Conservation (phyloP, 2,797 vertebrate genomes). For the Brachyrhaphis roseni region DNA sequence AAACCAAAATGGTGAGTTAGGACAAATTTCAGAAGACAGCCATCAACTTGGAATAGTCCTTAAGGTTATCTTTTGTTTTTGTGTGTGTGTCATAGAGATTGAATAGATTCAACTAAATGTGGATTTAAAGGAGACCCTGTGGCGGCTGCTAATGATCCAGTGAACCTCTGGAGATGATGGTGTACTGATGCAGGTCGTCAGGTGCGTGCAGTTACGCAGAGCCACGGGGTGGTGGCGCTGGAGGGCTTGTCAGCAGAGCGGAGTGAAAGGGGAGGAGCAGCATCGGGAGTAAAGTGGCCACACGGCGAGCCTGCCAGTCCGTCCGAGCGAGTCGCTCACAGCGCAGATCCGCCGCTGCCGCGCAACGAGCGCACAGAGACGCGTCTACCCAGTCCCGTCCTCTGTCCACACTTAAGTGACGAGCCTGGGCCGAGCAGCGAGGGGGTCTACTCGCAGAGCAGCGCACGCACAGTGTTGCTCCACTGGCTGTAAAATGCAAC, state of each 20-base stretch:
- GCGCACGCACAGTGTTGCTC: conserved; percentile 38
- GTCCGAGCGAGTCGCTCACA: conserved; percentile 69
- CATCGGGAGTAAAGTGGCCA: conserved; percentile 81
- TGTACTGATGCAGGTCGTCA: background rate
- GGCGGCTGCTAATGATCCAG: conserved; percentile 2
- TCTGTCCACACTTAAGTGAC: conserved; percentile 44
- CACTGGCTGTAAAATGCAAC: conserved; percentile 68
- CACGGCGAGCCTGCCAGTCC: conserved; percentile 75
- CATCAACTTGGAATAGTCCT: background rate
- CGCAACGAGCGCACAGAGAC: conserved; percentile 50
- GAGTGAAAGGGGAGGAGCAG: conserved; percentile 81
- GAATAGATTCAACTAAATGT: background rate
- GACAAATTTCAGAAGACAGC: background rate
- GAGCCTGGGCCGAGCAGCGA: conserved; percentile 46
- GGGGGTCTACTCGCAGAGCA: conserved; percentile 43
- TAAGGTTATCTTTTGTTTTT: background rate
- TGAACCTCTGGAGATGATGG: background rate
- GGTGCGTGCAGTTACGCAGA: conserved; percentile 34
- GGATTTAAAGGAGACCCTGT: background rate
- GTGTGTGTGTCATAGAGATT: background rate
- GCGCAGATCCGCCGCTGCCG: conserved; percentile 55
- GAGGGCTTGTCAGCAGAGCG: conserved; percentile 55
- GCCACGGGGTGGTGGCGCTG: conserved; percentile 70
- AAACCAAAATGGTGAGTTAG: background rate
- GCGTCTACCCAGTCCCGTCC: conserved; percentile 62